Percentiles rank a stretch among this genome's conserved stretches.
These are phyloP conservation scores for Leptinotarsa peninsularis DNA, from an alignment of 2,888 invertebrate genomes.

Conservation along the genomic window DNA sequence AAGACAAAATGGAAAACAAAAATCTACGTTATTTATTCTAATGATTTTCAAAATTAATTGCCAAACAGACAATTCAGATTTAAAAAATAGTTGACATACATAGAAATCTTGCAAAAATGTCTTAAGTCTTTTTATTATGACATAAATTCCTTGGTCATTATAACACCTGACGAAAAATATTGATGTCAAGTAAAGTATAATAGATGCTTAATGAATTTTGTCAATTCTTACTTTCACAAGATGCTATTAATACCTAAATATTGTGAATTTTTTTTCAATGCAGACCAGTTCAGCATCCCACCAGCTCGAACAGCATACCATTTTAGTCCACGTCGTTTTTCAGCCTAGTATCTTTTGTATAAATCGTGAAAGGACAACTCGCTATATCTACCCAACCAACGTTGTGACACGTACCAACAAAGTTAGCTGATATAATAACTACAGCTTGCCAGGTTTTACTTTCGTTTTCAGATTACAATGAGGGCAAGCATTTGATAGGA, in stretches of 20 bases:
- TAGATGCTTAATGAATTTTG: too few relatives aligned
- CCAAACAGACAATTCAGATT: too few relatives aligned
- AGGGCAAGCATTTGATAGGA: constrained; percentile 4
- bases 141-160: too few relatives aligned
- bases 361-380: constrained; percentile 11
- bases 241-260: not conserved
- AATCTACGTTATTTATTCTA: too few relatives aligned
- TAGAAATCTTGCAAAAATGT: too few relatives aligned
- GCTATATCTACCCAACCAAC: constrained; percentile 15
- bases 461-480: not conserved
- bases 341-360: constrained; percentile 1
- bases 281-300: constrained; percentile 11
- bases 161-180: too few relatives aligned
- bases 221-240: not conserved
- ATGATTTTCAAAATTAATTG: too few relatives aligned
- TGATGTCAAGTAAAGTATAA: too few relatives aligned
- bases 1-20: too few relatives aligned
- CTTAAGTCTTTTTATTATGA: too few relatives aligned
- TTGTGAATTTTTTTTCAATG: not conserved
- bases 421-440: not conserved
- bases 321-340: constrained; percentile 9
- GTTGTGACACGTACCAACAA: not conserved
- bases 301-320: constrained; percentile 4
- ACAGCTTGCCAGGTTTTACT: constrained; percentile 1
- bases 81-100: too few relatives aligned